phyloP scores from a whole-genome alignment of 2,888 invertebrate genomes.

The Gnatocerus cornutus region DNA sequence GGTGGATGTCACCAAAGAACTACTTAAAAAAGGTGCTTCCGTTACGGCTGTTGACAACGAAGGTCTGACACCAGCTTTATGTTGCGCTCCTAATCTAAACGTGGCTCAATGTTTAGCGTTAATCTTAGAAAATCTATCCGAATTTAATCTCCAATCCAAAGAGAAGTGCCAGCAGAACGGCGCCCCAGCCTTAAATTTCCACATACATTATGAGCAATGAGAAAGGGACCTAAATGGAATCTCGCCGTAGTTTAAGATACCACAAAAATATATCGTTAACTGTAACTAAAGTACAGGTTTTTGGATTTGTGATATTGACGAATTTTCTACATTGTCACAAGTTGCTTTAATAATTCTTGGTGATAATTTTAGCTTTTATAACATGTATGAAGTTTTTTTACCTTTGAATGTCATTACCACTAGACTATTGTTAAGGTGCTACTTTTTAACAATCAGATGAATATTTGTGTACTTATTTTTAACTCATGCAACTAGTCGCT shows the following conservation, averaged over 20 bases:
- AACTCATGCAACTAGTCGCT: conserved; percentile 42
- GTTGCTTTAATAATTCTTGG: conserved; percentile 14
- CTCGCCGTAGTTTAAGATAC: conserved; percentile 4
- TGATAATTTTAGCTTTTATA: conserved; percentile 32
- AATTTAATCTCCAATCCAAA: neutral
- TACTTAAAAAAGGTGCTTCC: conserved; percentile 76
- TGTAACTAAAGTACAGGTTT: conserved; percentile 25
- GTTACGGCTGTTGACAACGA: conserved; percentile 75
- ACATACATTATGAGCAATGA: conserved; percentile 23
- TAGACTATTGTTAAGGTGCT: conserved; percentile 31
- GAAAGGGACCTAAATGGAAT: neutral
- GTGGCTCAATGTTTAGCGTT: conserved; percentile 78
- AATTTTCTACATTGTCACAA: conserved; percentile 27
- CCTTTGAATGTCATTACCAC: conserved; percentile 20
- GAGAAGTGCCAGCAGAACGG: conserved; percentile 12
- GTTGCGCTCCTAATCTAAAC: conserved; percentile 76
- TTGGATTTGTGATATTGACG: conserved; percentile 34
- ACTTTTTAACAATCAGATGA: conserved; percentile 21
- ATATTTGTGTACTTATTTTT: conserved; percentile 36
- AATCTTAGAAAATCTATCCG: conserved; percentile 67
- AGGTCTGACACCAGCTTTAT: conserved; percentile 77
- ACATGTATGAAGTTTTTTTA: conserved; percentile 33
- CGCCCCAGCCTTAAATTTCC: conserved; percentile 21
- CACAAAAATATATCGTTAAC: conserved; percentile 20
- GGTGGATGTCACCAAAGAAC: conserved; percentile 75